Base-by-base conservation (phyloP, 2,888 invertebrate genomes). In the Meteorus colon region DNA sequence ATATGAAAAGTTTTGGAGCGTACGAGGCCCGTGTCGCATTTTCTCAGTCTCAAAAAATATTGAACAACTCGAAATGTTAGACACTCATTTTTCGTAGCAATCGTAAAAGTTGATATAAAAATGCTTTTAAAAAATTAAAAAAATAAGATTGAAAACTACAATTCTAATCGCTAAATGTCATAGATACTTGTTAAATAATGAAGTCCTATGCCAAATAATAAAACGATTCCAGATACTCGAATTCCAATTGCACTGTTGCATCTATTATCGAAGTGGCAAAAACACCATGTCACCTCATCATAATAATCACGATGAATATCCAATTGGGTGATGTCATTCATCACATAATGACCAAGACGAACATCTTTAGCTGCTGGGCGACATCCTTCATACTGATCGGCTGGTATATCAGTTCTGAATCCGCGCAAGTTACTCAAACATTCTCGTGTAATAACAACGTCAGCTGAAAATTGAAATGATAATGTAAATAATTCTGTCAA, bases 331-430 rank as follows among this genome's bases (percentile, higher is more conserved):
- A 97, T 95, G 2, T 94, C 93, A 87, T 96, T 96, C 86, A 96
- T 96, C 0, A 97, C 97, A 89, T 96, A 97, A 88, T 97, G 94
- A 0, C 94, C 96, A 77, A 97, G 89, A 82, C 93, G 94, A 1
- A 94, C 92, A 89, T 97, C 96, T 82, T 92, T 92, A 0, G 96
- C 94, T 31, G 96, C 95, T 10, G 94, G 92, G 74, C 97, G 92
- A 84, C 97, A 97, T 0, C 97, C 97, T 90, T 97, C 97, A 87
- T 97, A 97, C 77, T 94, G 95, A 88, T 97, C 97, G 0, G 97
- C 96, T 6, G 97, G 97, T 82, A 97, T 95, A 84, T 97, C 97
- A 4, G 94, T 95, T 73, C 97, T 92, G 82, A 95, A 93, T 51
- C 92, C 94, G 86, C 92, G 92, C 76, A 97, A 90, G 55, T 94